Percentiles rank a stretch among this genome's conserved stretches.
These are phyloP conservation scores for Lytechinus pictus DNA, from an alignment of 35 echinoderm and acorn worm genomes.

Conservation along the genomic window DNA sequence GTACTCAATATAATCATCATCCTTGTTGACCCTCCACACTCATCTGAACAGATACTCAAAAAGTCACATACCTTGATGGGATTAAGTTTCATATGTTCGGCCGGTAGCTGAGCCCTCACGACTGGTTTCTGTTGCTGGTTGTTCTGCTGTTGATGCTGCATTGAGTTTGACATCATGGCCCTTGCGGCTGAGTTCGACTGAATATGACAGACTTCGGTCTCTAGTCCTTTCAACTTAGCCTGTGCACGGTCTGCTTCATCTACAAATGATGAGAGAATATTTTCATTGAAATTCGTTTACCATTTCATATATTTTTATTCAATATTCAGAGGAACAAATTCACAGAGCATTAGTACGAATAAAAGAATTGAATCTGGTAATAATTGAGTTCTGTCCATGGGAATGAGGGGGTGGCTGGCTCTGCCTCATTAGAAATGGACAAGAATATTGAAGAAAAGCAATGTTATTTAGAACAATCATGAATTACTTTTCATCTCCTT, in stretches of 20 bases:
- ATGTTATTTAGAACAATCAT: too few species aligned
- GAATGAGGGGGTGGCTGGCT: too few species aligned
- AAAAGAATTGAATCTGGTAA: too few species aligned
- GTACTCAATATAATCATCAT: background rate
- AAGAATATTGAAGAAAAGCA: too few species aligned
- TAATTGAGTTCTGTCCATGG: too few species aligned
- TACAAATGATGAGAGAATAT: background rate
- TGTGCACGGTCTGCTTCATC: slow-evolving; percentile 82
- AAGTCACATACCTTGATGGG: slow-evolving; percentile 60
- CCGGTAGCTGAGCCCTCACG: slow-evolving; percentile 42
- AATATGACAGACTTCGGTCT: slow-evolving; percentile 72
- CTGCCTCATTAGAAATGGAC: too few species aligned
- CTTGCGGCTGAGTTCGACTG: slow-evolving; percentile 60
- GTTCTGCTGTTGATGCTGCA: slow-evolving; percentile 46
- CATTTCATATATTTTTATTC: too few species aligned
- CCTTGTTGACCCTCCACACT: background rate
- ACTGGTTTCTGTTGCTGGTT: slow-evolving; percentile 58
- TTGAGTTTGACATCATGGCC: slow-evolving; percentile 12
- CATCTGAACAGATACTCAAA: background rate
- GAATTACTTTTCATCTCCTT: too few species aligned
- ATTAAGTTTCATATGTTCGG: slow-evolving; percentile 80
- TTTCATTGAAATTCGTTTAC: background rate
- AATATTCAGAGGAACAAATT: too few species aligned
- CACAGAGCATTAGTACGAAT: too few species aligned
- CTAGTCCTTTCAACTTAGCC: slow-evolving; percentile 88